A percentile compares a stretch with the other conserved stretches of the same genome.
phyloP scores from a whole-genome alignment of 2,797 vertebrate species.

The Tenualosa thibaudeaui region DNA sequence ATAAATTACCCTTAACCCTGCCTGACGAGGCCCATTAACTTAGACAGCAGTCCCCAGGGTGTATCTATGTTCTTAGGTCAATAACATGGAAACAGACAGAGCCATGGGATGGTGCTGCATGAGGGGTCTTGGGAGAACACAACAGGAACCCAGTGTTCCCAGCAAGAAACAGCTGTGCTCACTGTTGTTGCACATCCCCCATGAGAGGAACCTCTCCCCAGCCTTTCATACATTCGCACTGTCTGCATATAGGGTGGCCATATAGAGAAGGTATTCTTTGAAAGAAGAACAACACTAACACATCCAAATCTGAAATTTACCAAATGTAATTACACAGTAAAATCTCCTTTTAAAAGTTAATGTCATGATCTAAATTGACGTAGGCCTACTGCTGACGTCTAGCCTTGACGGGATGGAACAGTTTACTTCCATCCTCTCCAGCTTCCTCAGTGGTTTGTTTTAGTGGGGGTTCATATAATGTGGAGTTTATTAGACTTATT shows the following conservation, averaged over 20 bases:
- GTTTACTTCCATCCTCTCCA: neutral
- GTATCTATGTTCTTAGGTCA: constrained; percentile 34
- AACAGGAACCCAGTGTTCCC: constrained; percentile 46
- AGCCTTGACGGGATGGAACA: neutral
- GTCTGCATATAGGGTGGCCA: neutral
- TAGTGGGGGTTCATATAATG: too few species aligned
- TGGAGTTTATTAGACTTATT: too few species aligned
- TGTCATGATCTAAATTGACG: too few species aligned
- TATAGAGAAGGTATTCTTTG: neutral
- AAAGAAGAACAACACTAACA: neutral
- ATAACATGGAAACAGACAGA: constrained; percentile 45
- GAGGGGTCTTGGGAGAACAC: constrained; percentile 12
- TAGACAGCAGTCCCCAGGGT: constrained; percentile 29
- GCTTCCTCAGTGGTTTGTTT: neutral
- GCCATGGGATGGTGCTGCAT: constrained; percentile 31
- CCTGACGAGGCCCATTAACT: constrained; percentile 38
- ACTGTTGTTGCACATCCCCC: constrained; percentile 20
- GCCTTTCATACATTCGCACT: neutral
- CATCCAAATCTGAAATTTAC: neutral
- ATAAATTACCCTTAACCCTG: constrained; percentile 43
- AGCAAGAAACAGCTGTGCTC: constrained; percentile 40
- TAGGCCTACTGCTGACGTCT: neutral
- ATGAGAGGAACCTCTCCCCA: neutral
- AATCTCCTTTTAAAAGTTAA: too few species aligned
- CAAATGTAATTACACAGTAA: too few species aligned